Evolutionary conservation across 2,797 vertebrate genomes (phyloP).

Genomic region (Myotis vivesi): DNA sequence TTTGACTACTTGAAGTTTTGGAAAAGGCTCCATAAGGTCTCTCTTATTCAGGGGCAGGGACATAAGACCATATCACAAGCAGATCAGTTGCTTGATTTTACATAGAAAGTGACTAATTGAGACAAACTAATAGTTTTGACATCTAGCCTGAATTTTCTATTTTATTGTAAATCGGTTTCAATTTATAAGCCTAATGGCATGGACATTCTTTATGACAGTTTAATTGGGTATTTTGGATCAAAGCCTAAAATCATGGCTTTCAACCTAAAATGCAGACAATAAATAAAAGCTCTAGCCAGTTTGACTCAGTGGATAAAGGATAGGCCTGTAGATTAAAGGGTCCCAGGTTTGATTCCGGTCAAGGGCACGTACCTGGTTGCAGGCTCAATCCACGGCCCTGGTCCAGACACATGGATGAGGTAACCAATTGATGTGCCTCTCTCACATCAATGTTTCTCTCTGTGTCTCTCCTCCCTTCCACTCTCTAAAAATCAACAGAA

Average conservation of each 20-base stretch:
- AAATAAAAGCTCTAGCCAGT: not conserved
- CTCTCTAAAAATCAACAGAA: too few relatives aligned
- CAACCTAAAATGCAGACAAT: not conserved
- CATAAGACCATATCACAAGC: not conserved
- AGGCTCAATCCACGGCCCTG: too few relatives aligned
- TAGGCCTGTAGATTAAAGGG: too few relatives aligned
- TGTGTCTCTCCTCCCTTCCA: too few relatives aligned
- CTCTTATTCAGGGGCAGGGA: not conserved
- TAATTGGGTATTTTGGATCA: not conserved
- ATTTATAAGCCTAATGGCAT: not conserved
- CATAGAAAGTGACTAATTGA: not conserved
- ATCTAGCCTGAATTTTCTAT: not conserved
- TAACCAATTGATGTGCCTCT: too few relatives aligned
- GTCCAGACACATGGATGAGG: too few relatives aligned
- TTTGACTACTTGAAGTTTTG: not conserved
- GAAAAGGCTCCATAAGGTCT: not conserved
- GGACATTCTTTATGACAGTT: not conserved
- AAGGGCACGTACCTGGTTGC: too few relatives aligned
- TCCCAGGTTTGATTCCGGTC: too few relatives aligned
- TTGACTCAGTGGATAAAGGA: too few relatives aligned
- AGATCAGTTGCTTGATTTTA: not conserved
- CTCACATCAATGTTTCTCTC: too few relatives aligned
- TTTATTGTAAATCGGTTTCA: slow-evolving; percentile 11
- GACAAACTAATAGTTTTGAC: not conserved
- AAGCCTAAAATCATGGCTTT: not conserved